A percentile compares a stretch with the other conserved stretches of the same genome.
Evolutionary conservation across 2,888 invertebrate genomes (phyloP).

Genomic region (Oxyteleia sp.): DNA sequence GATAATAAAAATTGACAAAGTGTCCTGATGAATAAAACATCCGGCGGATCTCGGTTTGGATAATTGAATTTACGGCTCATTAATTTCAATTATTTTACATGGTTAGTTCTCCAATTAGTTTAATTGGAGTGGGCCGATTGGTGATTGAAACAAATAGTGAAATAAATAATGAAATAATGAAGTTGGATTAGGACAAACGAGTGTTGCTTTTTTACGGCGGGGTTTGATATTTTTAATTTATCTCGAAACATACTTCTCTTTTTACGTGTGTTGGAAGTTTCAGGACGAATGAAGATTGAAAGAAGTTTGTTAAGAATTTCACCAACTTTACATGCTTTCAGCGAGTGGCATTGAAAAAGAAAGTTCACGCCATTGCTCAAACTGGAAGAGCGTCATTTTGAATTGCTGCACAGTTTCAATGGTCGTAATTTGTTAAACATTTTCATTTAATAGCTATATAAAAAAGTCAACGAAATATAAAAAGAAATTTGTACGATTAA

Average conservation of each 20-base stretch:
- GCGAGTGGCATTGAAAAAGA: slow-evolving; percentile 48
- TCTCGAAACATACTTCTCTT: slow-evolving; percentile 17
- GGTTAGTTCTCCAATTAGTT: no score
- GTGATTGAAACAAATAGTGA: neutral
- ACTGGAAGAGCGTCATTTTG: slow-evolving; percentile 2
- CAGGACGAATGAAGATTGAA: slow-evolving; percentile 46
- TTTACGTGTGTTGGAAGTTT: slow-evolving; percentile 35
- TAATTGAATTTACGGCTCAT: neutral
- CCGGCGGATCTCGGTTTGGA: neutral
- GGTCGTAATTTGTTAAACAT: no score
- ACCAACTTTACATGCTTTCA: slow-evolving; percentile 43
- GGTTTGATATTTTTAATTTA: slow-evolving; percentile 19
- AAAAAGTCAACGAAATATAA: no score
- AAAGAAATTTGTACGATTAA: no score
- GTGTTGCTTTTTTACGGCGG: slow-evolving; percentile 7
- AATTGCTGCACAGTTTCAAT: no score
- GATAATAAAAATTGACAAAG: slow-evolving; percentile 9
- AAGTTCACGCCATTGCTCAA: no score
- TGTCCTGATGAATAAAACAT: slow-evolving; percentile 10
- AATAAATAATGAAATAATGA: neutral
- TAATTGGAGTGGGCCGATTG: neutral
- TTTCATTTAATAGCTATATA: no score
- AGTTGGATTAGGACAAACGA: slow-evolving; percentile 19
- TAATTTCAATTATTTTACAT: slow-evolving; percentile 5
- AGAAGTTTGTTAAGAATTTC: slow-evolving; percentile 42